Evolutionary conservation across 2,888 invertebrate species (phyloP).

Genomic region (Zhuqinia jingwanae): DNA sequence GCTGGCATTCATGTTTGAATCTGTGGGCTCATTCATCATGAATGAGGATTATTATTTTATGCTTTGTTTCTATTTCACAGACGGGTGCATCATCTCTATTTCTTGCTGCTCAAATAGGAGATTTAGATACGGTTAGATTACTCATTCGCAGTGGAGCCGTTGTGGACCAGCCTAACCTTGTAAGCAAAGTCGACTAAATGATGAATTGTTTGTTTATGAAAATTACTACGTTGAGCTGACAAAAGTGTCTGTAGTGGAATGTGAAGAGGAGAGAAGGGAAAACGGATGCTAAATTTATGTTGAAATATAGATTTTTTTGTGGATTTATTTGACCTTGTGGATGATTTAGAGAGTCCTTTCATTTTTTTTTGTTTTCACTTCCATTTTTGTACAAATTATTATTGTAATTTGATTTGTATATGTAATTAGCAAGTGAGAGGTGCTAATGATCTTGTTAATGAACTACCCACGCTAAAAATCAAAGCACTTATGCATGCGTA

Average conservation of each 20-base stretch:
- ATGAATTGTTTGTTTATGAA: constrained; percentile 54
- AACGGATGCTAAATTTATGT: constrained; percentile 28
- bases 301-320: background rate
- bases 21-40: too few relatives aligned
- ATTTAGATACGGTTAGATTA: constrained; percentile 89
- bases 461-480: background rate
- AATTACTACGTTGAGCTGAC: constrained; percentile 1
- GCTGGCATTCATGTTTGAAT: too few relatives aligned
- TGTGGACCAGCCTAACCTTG: constrained; percentile 90
- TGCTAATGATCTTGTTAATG: constrained; percentile 19
- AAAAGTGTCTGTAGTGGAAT: too few relatives aligned
- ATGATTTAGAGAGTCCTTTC: constrained; percentile 10
- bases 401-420: constrained; percentile 2
- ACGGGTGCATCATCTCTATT: constrained; percentile 96
- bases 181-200: constrained; percentile 80
- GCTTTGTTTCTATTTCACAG: constrained; percentile 82
- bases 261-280: too few relatives aligned
- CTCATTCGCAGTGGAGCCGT: constrained; percentile 90
- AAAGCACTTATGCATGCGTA: too few relatives aligned
- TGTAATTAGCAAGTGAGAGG: constrained; percentile 12
- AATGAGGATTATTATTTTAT: too few relatives aligned
- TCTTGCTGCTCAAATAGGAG: constrained; percentile 96
- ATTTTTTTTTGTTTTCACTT: background rate
- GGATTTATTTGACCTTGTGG: constrained; percentile 51
- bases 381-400: background rate